Evolutionary conservation across 37 sponge, comb jelly and placozoan species (phyloP), one percentile per base, ranked within the genome.

Genomic region (Aplysina aerophoba): DNA sequence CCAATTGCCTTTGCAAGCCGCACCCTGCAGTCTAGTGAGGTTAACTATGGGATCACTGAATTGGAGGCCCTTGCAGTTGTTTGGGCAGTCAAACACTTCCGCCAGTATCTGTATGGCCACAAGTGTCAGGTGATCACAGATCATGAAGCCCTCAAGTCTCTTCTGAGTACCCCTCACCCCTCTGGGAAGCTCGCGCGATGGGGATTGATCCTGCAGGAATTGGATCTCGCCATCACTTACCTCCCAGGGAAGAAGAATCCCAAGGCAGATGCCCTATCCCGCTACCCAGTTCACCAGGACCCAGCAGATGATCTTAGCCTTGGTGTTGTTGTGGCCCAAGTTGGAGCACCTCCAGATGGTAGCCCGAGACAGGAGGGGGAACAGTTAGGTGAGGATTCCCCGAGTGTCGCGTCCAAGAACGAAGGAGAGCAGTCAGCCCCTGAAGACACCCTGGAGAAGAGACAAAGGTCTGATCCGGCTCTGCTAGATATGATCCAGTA

Each of bases 1-100:
- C 86, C 73, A 1, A 73, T 84, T 2, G 85, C 74, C 17, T 84
- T 55, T 55, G 74, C 85, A 17, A 73, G 85, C 59, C 62, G 72
- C 2, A 84, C 59, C 1, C 85, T 84, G 5, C 85, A 84, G 24
- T 17, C 84, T 12, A 69, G 67, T 63, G 71, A 83, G 44, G 56
- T 31, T 36, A 84, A 84, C 55, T 84, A 72, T 35, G 66, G 69
- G 13, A 38, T 35, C 15, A 50, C 84, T 13, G 85, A 84, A 34
- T 25, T 84, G 57, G 85, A 84, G 59, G 85, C 75, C 28, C 59
- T 72, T 8, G 59, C n/a, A 73, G 85, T 72, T 8, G 85, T 84
- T 31, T 84, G 85, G 85, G 73, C 85, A 21, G 85, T 84, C 12
- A 33, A 71, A 59, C 84, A 65, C 56, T 79, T 67, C 25, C 41